Conservation (phyloP, 2,113 vertebrate genomes). For the Nibea coibor region DNA sequence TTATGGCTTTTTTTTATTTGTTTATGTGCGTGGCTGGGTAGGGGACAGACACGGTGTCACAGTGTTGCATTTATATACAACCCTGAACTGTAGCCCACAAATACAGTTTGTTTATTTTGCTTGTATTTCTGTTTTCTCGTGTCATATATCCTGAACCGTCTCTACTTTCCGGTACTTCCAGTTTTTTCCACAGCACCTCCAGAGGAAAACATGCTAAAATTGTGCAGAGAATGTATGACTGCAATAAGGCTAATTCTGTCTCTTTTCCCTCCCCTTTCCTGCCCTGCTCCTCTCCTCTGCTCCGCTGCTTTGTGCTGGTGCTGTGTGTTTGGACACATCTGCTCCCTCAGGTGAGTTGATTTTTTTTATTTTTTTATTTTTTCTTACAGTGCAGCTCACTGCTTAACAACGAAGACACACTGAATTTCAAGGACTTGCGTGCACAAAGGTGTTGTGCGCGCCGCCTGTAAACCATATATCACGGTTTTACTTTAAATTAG, state of each 20-base stretch:
- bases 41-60: slow-evolving; percentile 23
- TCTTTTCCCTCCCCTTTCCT: slow-evolving; percentile 25
- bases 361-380: neutral
- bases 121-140: slow-evolving; percentile 39
- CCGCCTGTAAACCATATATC: slow-evolving; percentile 17
- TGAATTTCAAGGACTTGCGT: slow-evolving; percentile 29
- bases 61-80: slow-evolving; percentile 43
- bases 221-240: slow-evolving; percentile 42
- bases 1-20: slow-evolving; percentile 52
- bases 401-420: slow-evolving; percentile 15
- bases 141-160: slow-evolving; percentile 32
- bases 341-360: slow-evolving; percentile 67
- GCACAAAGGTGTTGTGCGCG: slow-evolving; percentile 1
- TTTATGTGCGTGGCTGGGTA: slow-evolving; percentile 42
- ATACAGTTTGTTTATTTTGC: slow-evolving; percentile 41
- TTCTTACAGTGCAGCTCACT: slow-evolving; percentile 17
- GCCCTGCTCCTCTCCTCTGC: slow-evolving; percentile 14
- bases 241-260: slow-evolving; percentile 62
- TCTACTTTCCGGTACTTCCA: slow-evolving; percentile 18
- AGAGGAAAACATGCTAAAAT: slow-evolving; percentile 43
- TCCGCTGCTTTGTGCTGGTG: slow-evolving; percentile 20
- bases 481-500: slow-evolving; percentile 35
- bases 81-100: slow-evolving; percentile 24
- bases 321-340: slow-evolving; percentile 56
- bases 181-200: slow-evolving; percentile 11